Evolutionary conservation across 2,888 invertebrate genomes (phyloP), one percentile per base, ranked within the genome.

Genomic region (Lamellibrachia satsuma): DNA sequence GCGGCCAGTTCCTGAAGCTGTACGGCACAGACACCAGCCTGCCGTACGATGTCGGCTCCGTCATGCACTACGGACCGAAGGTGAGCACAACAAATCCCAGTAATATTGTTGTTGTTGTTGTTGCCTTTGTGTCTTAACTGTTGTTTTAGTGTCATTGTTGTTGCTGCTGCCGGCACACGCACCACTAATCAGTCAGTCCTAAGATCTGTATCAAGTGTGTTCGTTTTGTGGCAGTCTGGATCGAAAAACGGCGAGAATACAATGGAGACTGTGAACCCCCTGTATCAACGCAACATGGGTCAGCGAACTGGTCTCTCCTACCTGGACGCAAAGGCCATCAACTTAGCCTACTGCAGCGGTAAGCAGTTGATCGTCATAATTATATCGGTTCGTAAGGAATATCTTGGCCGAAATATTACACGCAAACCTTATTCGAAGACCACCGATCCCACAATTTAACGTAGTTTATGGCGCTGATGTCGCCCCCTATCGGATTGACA

Each of bases 341-440:
- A 92, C 60, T 22, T 92, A 92, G 92, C 92, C 22, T 92, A 92
- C 92, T 92, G 92, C 91, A 39, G 51, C 27, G 92, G 92, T 92
- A 60, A 92, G 92, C 55, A 55, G 3, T 7, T 9, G 9, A 55
- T 55, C 55, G 55, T 55, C 55, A 55, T 2, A 55, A 55, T 7
- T 55, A 55, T 55, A 55, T 9, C 55, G 7, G 55, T 55, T 9
- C 55, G 55, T 9, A 55, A 55, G 7, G 8, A 55, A 7, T 55
- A 55, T 9, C 55, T 9, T 9, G 9, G 55, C 55, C 55, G 55
- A 55, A 55, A 7, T 55, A 9, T 55, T 9, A 7, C 7, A 9
- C 55, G 55, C 55, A 55, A 9, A 55, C 55, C 8, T 9, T 55
- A 3, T 9, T 9, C 55, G 55, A 7, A 55, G 7, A 55, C 55